Evolutionary conservation across 2,888 invertebrate species (phyloP).

Genomic region (Orthonevra nobilis): DNA sequence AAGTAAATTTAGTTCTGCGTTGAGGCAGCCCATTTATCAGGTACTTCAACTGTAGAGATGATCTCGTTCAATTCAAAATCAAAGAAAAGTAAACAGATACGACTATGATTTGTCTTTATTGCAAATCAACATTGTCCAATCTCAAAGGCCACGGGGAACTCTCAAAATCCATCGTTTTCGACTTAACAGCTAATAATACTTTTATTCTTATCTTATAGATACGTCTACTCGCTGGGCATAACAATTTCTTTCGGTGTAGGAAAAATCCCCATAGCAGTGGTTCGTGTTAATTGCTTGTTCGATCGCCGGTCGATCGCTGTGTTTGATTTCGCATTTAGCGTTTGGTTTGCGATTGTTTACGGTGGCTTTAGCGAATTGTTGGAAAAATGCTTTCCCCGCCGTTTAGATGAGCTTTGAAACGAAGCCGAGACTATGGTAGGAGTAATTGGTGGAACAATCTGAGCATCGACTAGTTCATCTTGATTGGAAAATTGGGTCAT

Average conservation of each 20-base stretch:
- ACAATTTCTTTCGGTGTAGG: conserved; percentile 38
- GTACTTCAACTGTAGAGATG: too few relatives aligned
- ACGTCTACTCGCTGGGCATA: too few relatives aligned
- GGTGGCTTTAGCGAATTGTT: too few relatives aligned
- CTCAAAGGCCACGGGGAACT: not conserved
- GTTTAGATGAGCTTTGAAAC: not conserved
- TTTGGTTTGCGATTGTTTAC: conserved; percentile 11
- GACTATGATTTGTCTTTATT: not conserved
- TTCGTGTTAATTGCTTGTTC: conserved; percentile 31
- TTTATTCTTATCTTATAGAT: not conserved
- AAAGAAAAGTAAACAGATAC: not conserved
- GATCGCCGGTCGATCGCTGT: conserved; percentile 56
- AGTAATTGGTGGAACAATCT: conserved; percentile 47
- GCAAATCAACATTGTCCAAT: not conserved
- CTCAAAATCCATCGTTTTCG: not conserved
- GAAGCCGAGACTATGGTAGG: not conserved
- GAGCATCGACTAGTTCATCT: conserved; percentile 9
- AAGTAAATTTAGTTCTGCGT: too few relatives aligned
- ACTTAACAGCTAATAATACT: not conserved
- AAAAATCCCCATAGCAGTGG: conserved; percentile 13
- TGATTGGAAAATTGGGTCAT: conserved; percentile 31
- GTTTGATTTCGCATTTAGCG: conserved; percentile 62
- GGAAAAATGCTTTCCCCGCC: conserved; percentile 17
- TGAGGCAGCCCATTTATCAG: too few relatives aligned
- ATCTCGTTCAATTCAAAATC: too few relatives aligned